These are phyloP conservation scores for Spodoptera picta DNA, from an alignment of 2,888 invertebrate genomes.

Conservation along the genomic window DNA sequence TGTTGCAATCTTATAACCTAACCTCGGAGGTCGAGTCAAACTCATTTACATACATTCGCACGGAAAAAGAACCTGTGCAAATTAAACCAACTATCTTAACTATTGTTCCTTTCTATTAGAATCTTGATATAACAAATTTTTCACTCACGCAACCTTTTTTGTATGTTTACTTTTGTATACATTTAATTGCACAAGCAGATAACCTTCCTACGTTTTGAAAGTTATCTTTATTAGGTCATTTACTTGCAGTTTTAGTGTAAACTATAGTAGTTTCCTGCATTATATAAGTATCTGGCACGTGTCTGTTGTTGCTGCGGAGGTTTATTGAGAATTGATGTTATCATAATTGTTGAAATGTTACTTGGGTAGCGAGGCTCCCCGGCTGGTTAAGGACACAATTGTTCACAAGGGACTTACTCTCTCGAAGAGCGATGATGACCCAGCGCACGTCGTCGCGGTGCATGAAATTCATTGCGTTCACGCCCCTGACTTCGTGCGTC, in stretches of 20 bases:
- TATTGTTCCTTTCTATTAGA: constrained; percentile 1
- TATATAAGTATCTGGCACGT: background rate
- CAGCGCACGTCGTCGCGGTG: constrained; percentile 95
- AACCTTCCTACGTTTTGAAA: constrained; percentile 35
- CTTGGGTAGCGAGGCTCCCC: background rate
- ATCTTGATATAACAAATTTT: constrained; percentile 3
- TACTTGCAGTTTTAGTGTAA: constrained; percentile 17
- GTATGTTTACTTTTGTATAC: constrained; percentile 9
- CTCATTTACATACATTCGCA: constrained; percentile 1
- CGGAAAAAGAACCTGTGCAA: constrained; percentile 4
- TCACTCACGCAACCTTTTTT: constrained; percentile 17
- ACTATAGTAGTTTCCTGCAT: constrained; percentile 1
- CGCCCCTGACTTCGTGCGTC: constrained; percentile 95
- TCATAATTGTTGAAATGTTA: constrained; percentile 10
- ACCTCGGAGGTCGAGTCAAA: constrained; percentile 18
- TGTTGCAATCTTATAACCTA: constrained; percentile 23
- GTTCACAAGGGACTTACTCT: constrained; percentile 84
- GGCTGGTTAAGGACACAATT: constrained; percentile 15
- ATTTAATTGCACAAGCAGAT: constrained; percentile 4
- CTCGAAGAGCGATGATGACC: constrained; percentile 94
- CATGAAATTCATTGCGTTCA: constrained; percentile 96
- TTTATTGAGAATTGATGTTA: constrained; percentile 1
- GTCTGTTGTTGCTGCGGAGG: background rate
- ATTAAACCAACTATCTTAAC: constrained; percentile 1
- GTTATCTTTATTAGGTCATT: constrained; percentile 23